These are phyloP conservation scores for Phrynocephalus vlangalii DNA, from an alignment of 2,797 vertebrate genomes.

Conservation along the genomic window DNA sequence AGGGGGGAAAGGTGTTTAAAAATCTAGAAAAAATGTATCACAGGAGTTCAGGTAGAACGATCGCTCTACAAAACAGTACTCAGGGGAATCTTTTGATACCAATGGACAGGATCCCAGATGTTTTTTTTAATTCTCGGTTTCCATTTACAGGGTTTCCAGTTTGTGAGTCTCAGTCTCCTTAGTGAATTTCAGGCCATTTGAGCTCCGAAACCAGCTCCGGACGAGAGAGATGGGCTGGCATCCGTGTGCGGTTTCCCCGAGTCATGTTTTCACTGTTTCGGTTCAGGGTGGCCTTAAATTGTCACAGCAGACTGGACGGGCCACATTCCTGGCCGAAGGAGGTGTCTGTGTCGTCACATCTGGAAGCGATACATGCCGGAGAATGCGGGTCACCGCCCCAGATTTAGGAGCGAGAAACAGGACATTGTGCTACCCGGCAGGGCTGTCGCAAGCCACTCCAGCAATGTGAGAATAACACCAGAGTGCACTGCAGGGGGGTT, in stretches of 20 bases:
- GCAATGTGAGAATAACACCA: not conserved
- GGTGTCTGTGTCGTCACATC: not conserved
- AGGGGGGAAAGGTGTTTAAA: not conserved
- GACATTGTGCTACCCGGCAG: not conserved
- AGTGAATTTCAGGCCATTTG: too few relatives aligned
- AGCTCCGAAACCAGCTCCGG: not conserved
- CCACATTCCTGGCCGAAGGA: not conserved
- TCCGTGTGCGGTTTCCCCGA: too few relatives aligned
- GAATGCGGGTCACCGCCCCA: not conserved
- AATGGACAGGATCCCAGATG: too few relatives aligned
- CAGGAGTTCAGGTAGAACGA: not conserved
- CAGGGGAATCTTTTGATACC: too few relatives aligned
- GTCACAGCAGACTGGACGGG: not conserved
- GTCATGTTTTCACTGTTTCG: not conserved
- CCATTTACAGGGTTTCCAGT: too few relatives aligned
- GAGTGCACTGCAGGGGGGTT: too few relatives aligned
- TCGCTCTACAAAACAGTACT: too few relatives aligned
- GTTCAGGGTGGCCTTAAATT: not conserved
- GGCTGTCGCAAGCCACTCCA: not conserved
- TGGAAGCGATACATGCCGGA: not conserved
- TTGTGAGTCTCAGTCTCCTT: too few relatives aligned
- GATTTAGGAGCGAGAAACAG: not conserved
- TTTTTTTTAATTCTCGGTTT: too few relatives aligned
- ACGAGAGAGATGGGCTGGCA: too few relatives aligned
- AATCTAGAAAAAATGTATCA: not conserved